Base-by-base conservation (phyloP, 2,113 vertebrate species). In the Plecotus auritus region DNA sequence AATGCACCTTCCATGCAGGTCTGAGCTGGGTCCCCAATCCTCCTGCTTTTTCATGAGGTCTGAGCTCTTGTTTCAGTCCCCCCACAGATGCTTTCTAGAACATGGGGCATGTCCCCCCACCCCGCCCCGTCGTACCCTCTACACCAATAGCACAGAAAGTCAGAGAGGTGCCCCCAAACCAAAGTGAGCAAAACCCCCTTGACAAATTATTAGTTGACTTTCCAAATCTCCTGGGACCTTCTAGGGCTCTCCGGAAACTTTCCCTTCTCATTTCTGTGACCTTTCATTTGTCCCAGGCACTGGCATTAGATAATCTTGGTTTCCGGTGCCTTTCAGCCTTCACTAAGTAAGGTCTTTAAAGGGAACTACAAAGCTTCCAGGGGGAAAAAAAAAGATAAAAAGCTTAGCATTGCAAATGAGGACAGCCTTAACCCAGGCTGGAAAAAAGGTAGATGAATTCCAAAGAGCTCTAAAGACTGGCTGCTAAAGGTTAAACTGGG, bases 381-480 rank as follows among this genome's bases (percentile, higher is more conserved):
- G 18, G 54, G 47, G 47, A 0, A 18, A 90, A 82, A 86, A 80
- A 80, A 40, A 94, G 96, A 97, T 96, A 88, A 94, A 95, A 94
- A 92, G 88, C 88, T 95, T 95, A 97, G 88, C 91, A 95, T 51
- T 95, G 83, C 94, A 96, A 94, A 96, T 92, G 91, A 96, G 86
- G 59, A 80, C 37, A 78, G 54, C 59, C 2, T 91, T 82, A 88
- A 94, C 51, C 32, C 59, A 23, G 49, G 78, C 91, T 67, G 28
- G 59, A 61, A 93, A 94, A 47, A 67, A 95, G 92, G 80, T 45
- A 42, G 67, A 42, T 6, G 7, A 49, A 45, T 94, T 92, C 77
- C 80, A 80, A 95, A 76, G 42, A 59, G n/a, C 54, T 76, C 42
- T 35, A 12, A 73, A 72, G 76, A 74, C 56, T 11, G 54, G 82